phyloP scores from a whole-genome alignment of 2,113 vertebrate species.

The Microtus ochrogaster region DNA sequence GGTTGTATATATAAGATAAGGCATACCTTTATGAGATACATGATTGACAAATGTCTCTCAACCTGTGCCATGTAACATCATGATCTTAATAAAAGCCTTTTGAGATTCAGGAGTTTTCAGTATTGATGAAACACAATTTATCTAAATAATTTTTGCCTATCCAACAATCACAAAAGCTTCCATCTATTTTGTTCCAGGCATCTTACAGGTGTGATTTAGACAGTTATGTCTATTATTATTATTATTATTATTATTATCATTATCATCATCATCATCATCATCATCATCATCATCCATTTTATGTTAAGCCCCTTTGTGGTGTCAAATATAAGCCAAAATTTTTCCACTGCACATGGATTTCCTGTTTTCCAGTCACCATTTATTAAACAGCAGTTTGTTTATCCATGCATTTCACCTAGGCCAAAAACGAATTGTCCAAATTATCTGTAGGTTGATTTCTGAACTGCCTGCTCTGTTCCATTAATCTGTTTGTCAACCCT shows the following conservation, averaged over 20 bases:
- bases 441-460: neutral
- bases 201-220: neutral
- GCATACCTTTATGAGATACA: neutral
- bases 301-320: neutral
- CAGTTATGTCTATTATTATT: neutral
- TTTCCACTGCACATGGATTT: neutral
- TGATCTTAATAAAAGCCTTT: neutral
- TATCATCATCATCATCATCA: no score
- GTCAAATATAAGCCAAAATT: neutral
- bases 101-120: neutral
- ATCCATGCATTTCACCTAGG: neutral
- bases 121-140: neutral
- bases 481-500: slow-evolving; percentile 5
- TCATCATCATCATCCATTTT: no score
- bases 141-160: neutral
- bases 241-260: neutral
- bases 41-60: neutral
- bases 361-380: neutral
- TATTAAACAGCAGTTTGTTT: neutral
- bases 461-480: neutral
- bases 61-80: neutral
- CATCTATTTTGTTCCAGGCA: neutral
- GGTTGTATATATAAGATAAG: neutral
- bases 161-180: neutral
- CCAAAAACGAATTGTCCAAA: neutral